Base-by-base conservation (phyloP, 2,888 invertebrate genomes). In the Mayetiola destructor region DNA sequence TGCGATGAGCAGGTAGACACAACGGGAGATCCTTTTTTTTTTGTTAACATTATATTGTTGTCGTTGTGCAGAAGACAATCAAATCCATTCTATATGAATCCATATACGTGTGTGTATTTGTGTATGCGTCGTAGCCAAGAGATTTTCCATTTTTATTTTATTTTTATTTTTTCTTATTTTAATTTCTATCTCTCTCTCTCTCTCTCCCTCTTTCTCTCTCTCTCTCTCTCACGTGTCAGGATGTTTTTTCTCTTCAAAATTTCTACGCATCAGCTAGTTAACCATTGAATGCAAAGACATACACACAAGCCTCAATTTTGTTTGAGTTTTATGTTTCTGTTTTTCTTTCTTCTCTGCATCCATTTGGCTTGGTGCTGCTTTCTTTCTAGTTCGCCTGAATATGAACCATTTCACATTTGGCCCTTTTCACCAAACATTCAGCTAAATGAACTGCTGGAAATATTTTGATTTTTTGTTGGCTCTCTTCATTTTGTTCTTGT, bases 1-100 rank as follows among this genome's bases (percentile, higher is more conserved):
- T 57, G 56, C 48, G 36, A 57, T 48, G 48, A 48, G 56, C 56
- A 57, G 56, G 56, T 57, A 57, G 48, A 57, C 56, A 21, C 56
- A 52, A 57, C 52, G 36, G 56, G 56, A 42, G 52, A 23, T 39
- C 29, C 39, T 39, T 56, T 40, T 29, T 32, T 48, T 48, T 27
- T 48, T 48, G 48, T 48, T 48, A 27, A 27, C 27, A 14, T 23
- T n/a, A 42, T 42, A 48, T 48, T 48, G 48, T 48, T 48, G 48
- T 48, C 27, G 23, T 23, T n/a, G 23, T 42, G 12, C 42, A 42
- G 42, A 42, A n/a, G 23, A 42, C 42, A 42, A 21, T 42, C 23
- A 12, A 42, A 42, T 9, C 32, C n/a, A n/a, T n/a, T n/a, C n/a
- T n/a, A 42, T 23, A 42, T 42, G 42, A 23, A 42, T 42, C 23